Percentiles rank a stretch among this genome's conserved stretches.
Conservation (phyloP, 2,888 invertebrate genomes). For the Amorpha juglandis region DNA sequence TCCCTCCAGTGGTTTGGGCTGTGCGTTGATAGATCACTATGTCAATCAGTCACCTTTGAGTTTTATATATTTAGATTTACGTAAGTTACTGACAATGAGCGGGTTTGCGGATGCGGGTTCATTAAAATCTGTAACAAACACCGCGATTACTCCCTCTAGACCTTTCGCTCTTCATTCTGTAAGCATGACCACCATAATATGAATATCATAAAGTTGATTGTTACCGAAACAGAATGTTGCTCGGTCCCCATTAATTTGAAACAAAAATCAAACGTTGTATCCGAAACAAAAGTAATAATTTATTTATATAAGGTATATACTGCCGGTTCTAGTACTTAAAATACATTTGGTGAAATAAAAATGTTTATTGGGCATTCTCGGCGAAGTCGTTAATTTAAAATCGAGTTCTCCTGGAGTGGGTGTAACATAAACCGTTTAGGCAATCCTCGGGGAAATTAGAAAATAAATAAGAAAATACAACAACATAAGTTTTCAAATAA, state of each 20-base stretch:
- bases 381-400: conserved; percentile 20
- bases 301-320: conserved; percentile 4
- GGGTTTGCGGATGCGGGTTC: conserved; percentile 37
- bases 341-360: conserved; percentile 22
- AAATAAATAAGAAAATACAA: conserved; percentile 9
- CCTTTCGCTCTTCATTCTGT: background rate
- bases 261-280: background rate
- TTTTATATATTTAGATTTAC: too few relatives aligned
- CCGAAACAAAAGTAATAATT: conserved; percentile 16
- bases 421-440: conserved; percentile 21
- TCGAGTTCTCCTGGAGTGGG: conserved; percentile 11
- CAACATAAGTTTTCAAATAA: conserved; percentile 5
- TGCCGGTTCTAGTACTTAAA: conserved; percentile 8
- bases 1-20: too few relatives aligned
- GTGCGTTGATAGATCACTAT: too few relatives aligned
- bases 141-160: background rate
- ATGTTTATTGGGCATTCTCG: conserved; percentile 19
- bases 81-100: too few relatives aligned
- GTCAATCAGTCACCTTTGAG: too few relatives aligned
- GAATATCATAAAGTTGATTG: conserved; percentile 11
- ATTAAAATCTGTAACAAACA: conserved; percentile 35
- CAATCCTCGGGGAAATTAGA: conserved; percentile 2
- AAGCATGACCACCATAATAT: background rate
- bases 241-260: conserved; percentile 8
- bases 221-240: conserved; percentile 3